Evolutionary conservation across 2,797 vertebrate genomes (phyloP).

Genomic region (Atherinosoma microstoma): DNA sequence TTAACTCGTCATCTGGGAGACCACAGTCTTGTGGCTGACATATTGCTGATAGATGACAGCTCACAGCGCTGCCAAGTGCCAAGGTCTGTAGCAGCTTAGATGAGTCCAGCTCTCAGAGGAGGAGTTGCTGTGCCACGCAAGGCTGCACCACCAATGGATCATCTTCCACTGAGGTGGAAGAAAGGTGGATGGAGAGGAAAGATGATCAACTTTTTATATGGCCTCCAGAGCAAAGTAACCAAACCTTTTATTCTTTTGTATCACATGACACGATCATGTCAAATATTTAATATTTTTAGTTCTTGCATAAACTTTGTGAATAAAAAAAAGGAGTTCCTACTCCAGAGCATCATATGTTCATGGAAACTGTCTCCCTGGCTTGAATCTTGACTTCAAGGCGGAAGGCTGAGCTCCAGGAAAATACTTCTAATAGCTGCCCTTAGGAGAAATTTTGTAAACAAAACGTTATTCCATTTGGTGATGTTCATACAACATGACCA

Average conservation of each 20-base stretch:
- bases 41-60: conserved; percentile 56
- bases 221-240: not conserved
- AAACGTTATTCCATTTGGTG: not conserved
- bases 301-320: not conserved
- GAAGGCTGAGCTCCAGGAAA: no score
- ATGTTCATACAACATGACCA: no score
- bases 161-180: conserved; percentile 28
- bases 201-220: conserved; percentile 16
- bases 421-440: no score
- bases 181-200: conserved; percentile 20
- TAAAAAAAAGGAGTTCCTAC: not conserved
- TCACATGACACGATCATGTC: not conserved
- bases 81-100: conserved; percentile 49
- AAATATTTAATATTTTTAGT: not conserved
- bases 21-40: conserved; percentile 46
- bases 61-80: conserved; percentile 37
- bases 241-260: not conserved
- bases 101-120: conserved; percentile 40
- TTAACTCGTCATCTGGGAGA: conserved; percentile 56
- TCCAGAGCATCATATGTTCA: not conserved
- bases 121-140: conserved; percentile 23
- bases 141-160: conserved; percentile 45
- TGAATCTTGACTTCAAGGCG: no score
- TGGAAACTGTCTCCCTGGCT: not conserved
- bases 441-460: not conserved